phyloP scores from a whole-genome alignment of 1,140 invertebrate genomes.

The Psix sp. region DNA sequence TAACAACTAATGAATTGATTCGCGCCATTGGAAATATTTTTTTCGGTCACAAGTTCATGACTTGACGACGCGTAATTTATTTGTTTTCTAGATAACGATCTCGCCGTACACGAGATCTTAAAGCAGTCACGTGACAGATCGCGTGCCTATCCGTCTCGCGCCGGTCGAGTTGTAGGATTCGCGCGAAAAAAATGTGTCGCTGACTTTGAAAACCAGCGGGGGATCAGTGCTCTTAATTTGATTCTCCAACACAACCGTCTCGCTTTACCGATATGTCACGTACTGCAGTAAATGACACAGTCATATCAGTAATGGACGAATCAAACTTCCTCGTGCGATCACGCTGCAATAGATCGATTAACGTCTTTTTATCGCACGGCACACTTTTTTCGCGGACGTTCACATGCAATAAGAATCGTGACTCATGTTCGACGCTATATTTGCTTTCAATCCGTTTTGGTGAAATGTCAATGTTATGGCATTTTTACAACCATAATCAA shows the following conservation, averaged over 20 bases:
- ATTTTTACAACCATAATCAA: too few relatives aligned
- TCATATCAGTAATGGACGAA: too few relatives aligned
- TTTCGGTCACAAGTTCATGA: conserved; percentile 3
- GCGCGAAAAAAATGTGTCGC: conserved; percentile 35
- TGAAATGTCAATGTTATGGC: too few relatives aligned
- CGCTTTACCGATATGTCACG: too few relatives aligned
- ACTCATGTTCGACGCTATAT: too few relatives aligned
- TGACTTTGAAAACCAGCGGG: conserved; percentile 34
- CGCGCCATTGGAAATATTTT: background rate
- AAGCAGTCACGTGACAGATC: conserved; percentile 34
- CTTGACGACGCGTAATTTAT: conserved; percentile 21
- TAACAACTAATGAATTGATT: background rate
- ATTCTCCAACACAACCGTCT: conserved; percentile 7
- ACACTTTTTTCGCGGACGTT: too few relatives aligned
- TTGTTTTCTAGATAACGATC: conserved; percentile 24
- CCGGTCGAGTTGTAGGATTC: conserved; percentile 1
- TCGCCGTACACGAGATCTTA: conserved; percentile 23
- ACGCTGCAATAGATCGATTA: too few relatives aligned
- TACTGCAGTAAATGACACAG: too few relatives aligned
- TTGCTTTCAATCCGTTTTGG: too few relatives aligned
- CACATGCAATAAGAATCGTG: too few relatives aligned
- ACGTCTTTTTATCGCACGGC: too few relatives aligned
- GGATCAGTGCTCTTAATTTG: conserved; percentile 25
- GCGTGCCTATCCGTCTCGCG: conserved; percentile 38
- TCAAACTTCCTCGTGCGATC: too few relatives aligned